These are phyloP conservation scores for Gymnarchus niloticus DNA, from an alignment of 2,113 vertebrate species.

Conservation along the genomic window DNA sequence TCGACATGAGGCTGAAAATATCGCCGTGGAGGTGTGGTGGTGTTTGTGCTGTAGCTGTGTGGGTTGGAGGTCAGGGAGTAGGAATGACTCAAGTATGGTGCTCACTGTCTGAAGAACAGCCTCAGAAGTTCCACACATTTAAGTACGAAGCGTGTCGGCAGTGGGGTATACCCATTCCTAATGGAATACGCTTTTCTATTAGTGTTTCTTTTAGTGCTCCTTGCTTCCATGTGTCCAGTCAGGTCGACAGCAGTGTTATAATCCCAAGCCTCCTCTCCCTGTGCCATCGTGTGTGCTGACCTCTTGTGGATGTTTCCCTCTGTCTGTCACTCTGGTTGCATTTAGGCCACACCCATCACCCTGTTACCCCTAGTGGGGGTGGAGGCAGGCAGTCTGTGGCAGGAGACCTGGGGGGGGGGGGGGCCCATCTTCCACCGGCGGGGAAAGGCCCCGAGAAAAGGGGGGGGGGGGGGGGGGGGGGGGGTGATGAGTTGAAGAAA, in stretches of 20 bases:
- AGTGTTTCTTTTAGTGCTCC: not conserved
- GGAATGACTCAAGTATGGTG: not conserved
- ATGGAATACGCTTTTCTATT: not conserved
- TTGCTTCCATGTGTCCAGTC: not conserved
- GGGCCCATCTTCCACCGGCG: no score
- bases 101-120: not conserved
- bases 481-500: no score
- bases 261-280: not conserved
- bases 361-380: no score
- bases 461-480: no score
- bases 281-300: not conserved
- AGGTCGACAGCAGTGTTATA: not conserved
- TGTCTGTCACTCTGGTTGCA: no score
- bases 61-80: not conserved
- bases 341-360: no score
- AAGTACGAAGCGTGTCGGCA: not conserved
- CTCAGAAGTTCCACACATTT: not conserved
- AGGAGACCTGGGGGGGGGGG: no score
- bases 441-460: no score
- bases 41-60: slow-evolving; percentile 10
- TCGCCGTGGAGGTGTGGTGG: not conserved
- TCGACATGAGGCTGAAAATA: not conserved
- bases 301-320: not conserved
- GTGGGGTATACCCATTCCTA: not conserved
- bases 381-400: no score